Base-by-base conservation (phyloP, 1,140 invertebrate species). In the Phortica variegata region DNA sequence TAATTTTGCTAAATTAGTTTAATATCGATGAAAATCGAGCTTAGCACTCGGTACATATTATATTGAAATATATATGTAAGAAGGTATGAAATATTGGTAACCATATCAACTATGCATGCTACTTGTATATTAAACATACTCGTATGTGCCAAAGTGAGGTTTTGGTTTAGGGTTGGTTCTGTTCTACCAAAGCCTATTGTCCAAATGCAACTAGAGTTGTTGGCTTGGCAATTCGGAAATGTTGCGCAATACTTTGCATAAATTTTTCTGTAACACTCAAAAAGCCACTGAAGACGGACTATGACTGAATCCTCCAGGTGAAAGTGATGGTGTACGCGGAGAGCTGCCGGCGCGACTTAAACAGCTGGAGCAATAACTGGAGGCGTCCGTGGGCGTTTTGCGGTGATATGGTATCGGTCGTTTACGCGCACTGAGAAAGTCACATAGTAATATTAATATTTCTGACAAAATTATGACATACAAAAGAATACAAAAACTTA, bases 361-460 rank as follows among this genome's bases (percentile, higher is more conserved):
- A 63, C 83, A 86, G 62, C 83, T 84, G 51, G 81, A 85, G 62
- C 83, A 85, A 63, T 83, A 81, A 40, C 84, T 85, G 32, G 85
- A 85, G 15, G 84, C 83, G 45, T 88, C 84, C 6, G 88, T 85
- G 10, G 87, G 87, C 15, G 88, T 87, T 43, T 88, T 87, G 59
- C 90, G 83, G 60, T 91, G 88, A 80, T 93, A 93, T 39, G 90
- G 90, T 62, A 94, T 90, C 29, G 91, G 91, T 45, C 90, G 81
- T 78, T 94, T 94, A 58, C 91, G 84, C 51, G 91, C 91, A 78
- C 91, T 94, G 80, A 62, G 82, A 83, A 62, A 9, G 43, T 29
- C 6, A 18, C n/a, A 29, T 18, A 23, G 1, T 9, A n/a, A 47
- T 3, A 5, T 31, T 42, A 39, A 21, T 2, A 32, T 50, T 23